phyloP scores from a whole-genome alignment of 1,140 invertebrate species.

The Lordiphosa collinella region DNA sequence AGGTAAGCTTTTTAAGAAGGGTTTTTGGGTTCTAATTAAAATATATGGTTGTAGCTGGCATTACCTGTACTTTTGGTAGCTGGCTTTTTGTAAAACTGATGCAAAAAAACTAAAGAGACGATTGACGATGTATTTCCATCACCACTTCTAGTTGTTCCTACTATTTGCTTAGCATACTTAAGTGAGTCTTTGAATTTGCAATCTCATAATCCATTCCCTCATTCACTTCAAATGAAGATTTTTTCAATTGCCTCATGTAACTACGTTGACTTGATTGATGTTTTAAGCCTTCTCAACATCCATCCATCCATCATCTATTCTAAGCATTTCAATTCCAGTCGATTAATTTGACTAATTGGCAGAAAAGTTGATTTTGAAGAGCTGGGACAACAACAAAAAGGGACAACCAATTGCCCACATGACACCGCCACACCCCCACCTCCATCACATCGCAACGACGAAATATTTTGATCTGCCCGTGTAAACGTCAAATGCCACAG shows the following conservation, averaged over 20 bases:
- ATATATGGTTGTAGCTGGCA: too few species aligned
- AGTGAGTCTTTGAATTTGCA: too few species aligned
- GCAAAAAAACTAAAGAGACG: too few species aligned
- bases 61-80: too few species aligned
- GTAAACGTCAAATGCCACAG: constrained; percentile 62
- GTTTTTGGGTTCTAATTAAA: too few species aligned
- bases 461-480: constrained; percentile 56
- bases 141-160: too few species aligned
- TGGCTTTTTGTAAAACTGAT: too few species aligned
- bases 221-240: too few species aligned
- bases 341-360: constrained; percentile 62
- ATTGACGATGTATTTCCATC: too few species aligned
- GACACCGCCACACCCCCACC: not conserved
- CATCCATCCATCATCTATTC: constrained; percentile 28
- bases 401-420: constrained; percentile 29
- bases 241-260: too few species aligned
- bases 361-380: constrained; percentile 9
- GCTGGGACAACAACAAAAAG: constrained; percentile 7
- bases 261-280: constrained; percentile 27
- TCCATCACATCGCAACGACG: constrained; percentile 10
- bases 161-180: too few species aligned
- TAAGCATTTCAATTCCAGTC: constrained; percentile 36
- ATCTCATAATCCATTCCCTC: not conserved
- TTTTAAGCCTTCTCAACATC: constrained; percentile 8
- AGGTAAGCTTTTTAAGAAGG: too few species aligned